Percentiles rank a stretch among this genome's conserved stretches.
phyloP scores from a whole-genome alignment of 2,797 vertebrate genomes.

The Intellagama lesueurii region DNA sequence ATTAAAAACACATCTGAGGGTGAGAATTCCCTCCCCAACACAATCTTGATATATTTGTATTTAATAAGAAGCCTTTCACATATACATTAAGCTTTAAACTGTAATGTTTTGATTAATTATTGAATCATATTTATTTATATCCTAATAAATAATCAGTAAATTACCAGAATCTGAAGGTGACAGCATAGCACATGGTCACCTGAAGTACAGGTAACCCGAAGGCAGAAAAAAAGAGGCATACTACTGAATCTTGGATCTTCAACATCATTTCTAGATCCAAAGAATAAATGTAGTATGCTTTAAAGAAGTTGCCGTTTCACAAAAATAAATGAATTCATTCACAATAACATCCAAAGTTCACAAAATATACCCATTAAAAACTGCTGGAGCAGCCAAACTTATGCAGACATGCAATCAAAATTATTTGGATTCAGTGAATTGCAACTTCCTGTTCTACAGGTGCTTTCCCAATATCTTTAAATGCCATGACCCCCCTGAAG shows the following conservation, averaged over 20 bases:
- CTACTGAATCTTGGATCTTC: background rate
- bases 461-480: no score
- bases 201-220: background rate
- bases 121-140: constrained; percentile 2
- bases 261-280: background rate
- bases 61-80: background rate
- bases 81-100: background rate
- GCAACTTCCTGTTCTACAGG: no score
- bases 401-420: background rate
- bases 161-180: background rate
- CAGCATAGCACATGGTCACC: background rate
- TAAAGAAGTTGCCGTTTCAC: background rate
- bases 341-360: background rate
- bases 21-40: background rate
- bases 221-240: background rate
- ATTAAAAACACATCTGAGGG: background rate
- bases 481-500: no score
- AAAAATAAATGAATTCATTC: background rate
- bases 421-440: no score
- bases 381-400: background rate
- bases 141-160: background rate
- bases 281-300: background rate
- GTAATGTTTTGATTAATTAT: background rate
- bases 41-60: background rate
- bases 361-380: background rate